Evolutionary conservation across 2,113 vertebrate species (phyloP), one percentile per base, ranked within the genome.

Genomic region (Percina caprodes): DNA sequence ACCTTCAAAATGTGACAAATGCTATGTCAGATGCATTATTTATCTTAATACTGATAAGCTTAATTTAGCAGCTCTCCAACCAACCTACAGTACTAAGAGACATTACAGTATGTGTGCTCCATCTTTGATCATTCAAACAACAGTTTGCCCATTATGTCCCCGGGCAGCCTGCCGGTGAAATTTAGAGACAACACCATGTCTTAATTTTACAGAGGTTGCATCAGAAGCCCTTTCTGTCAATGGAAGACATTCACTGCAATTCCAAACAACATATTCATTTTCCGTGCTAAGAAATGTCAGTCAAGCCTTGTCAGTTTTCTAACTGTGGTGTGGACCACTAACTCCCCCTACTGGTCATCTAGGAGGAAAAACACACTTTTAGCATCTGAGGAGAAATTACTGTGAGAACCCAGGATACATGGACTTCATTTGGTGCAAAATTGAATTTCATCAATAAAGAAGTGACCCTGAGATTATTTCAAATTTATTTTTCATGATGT

Each of bases 341-440:
- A 77, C 92, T 88, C 95, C 95, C 94, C 94, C 95, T 95, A 80
- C 86, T 93, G 95, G 93, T 46, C 49, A 12, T 30, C 1, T 14
- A 10, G 7, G 16, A 54, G 39, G 23, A 23, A 14, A 55, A 15
- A 39, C 55, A 23, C 33, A 14, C 1, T 30, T 48, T 65, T n/a
- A 10, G 51, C 61, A 46, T 67, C 63, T 24, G 15, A 55, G 67
- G 60, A 59, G 33, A 77, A 61, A 58, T 69, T 24, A 76, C 35
- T 72, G 30, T 63, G 83, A 69, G 66, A 86, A 35, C 12, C 63
- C 46, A 56, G 14, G 16, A 69, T 84, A 51, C 52, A 74, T 52
- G 30, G 51, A 21, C 45, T 86, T 86, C 7, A 83, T 80, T 87
- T 65, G 51, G 33, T 66, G 3, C 67, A 81, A 66, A 85, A 74